Evolutionary conservation across 1,140 invertebrate species (phyloP).

Genomic region (Cotesia chilonis): DNA sequence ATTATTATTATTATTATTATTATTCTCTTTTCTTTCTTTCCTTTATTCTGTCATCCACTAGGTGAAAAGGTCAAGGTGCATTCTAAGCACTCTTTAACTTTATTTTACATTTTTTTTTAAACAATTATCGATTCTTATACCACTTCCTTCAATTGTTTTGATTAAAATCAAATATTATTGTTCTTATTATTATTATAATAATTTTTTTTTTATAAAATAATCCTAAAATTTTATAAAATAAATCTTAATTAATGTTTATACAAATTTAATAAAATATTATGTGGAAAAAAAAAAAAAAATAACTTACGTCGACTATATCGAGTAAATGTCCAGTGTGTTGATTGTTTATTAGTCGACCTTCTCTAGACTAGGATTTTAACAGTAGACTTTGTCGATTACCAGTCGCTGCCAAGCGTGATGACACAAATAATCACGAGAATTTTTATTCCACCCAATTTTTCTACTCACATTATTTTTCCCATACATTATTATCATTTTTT

Average conservation of each 20-base stretch:
- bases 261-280: too few species aligned
- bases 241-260: too few species aligned
- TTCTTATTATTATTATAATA: too few species aligned
- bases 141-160: background rate
- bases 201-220: too few species aligned
- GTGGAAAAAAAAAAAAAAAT: background rate
- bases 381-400: background rate
- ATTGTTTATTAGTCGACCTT: slow-evolving; percentile 10
- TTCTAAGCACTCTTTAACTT: background rate
- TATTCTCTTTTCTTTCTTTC: too few species aligned
- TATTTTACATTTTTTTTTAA: slow-evolving; percentile 1
- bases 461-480: too few species aligned
- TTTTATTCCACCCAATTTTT: background rate
- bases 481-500: background rate
- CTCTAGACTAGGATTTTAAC: background rate
- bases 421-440: background rate
- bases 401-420: slow-evolving; percentile 13
- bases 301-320: slow-evolving; percentile 4
- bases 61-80: slow-evolving; percentile 30
- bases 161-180: too few species aligned
- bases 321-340: background rate
- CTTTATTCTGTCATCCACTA: slow-evolving; percentile 1
- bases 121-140: slow-evolving; percentile 18
- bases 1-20: too few species aligned
- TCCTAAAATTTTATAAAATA: too few species aligned